A percentile compares a stretch with the other conserved stretches of the same genome.
phyloP scores from a whole-genome alignment of 2,888 invertebrate genomes.

The Chrysopilus asiliformis region DNA sequence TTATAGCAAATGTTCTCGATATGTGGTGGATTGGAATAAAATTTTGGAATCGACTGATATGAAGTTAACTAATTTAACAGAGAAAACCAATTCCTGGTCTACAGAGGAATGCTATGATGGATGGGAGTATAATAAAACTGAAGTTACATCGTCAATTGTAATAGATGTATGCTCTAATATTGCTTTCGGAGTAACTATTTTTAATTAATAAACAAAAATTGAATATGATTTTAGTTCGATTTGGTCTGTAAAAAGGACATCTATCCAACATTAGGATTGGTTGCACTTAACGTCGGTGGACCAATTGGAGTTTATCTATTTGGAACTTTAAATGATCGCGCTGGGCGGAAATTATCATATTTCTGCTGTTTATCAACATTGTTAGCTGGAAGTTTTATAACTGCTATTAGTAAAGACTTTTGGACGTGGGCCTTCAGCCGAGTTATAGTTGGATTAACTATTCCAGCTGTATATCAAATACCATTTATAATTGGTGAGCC shows the following conservation, averaged over 20 bases:
- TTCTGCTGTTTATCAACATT: slow-evolving; percentile 74
- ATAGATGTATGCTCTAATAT: slow-evolving; percentile 65
- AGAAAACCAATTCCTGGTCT: slow-evolving; percentile 41
- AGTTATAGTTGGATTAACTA: slow-evolving; percentile 74
- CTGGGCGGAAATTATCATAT: slow-evolving; percentile 73
- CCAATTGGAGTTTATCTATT: slow-evolving; percentile 83
- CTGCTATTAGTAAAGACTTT: slow-evolving; percentile 63
- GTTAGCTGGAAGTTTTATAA: slow-evolving; percentile 63
- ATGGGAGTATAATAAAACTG: slow-evolving; percentile 62
- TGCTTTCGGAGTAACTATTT: too few relatives aligned
- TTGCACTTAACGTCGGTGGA: slow-evolving; percentile 75
- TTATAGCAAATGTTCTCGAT: slow-evolving; percentile 59
- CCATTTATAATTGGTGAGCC: slow-evolving; percentile 84
- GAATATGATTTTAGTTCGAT: slow-evolving; percentile 63
- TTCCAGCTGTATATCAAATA: slow-evolving; percentile 87
- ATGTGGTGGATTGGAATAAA: slow-evolving; percentile 57
- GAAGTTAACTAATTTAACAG: too few relatives aligned
- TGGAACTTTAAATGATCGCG: slow-evolving; percentile 74
- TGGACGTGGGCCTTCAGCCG: slow-evolving; percentile 75
- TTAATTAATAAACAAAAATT: too few relatives aligned
- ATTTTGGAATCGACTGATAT: too few relatives aligned
- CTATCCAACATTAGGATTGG: slow-evolving; percentile 76
- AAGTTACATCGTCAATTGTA: slow-evolving; percentile 64
- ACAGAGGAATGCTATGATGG: slow-evolving; percentile 57
- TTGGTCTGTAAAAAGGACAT: slow-evolving; percentile 77